Conservation (phyloP, 2,888 invertebrate species). For the Thereva unica region DNA sequence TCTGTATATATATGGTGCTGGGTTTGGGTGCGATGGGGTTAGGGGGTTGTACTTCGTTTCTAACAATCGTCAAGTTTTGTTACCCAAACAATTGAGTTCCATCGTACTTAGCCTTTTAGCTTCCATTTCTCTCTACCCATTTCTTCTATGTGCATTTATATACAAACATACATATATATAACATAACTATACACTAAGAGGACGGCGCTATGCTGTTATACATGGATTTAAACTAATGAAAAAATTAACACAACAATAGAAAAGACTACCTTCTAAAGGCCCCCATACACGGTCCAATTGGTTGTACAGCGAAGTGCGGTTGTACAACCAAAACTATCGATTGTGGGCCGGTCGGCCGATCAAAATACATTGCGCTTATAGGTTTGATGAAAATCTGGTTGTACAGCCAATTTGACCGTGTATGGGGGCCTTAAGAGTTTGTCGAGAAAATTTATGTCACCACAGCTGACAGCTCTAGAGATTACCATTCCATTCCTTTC, state of each 20-base stretch:
- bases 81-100: slow-evolving; percentile 28
- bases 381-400: too few species aligned
- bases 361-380: too few species aligned
- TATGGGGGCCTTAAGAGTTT: too few species aligned
- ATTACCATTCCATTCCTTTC: slow-evolving; percentile 29
- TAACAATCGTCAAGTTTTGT: slow-evolving; percentile 30
- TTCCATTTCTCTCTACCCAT: background rate
- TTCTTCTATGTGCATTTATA: slow-evolving; percentile 4
- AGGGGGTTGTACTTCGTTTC: background rate
- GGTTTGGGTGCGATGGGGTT: too few species aligned
- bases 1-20: too few species aligned
- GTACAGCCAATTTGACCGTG: too few species aligned
- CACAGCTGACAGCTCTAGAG: slow-evolving; percentile 31
- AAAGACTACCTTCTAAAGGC: slow-evolving; percentile 27
- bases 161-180: background rate
- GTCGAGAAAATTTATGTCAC: slow-evolving; percentile 34
- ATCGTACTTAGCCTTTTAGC: slow-evolving; percentile 23
- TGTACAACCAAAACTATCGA: too few species aligned
- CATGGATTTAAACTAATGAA: slow-evolving; percentile 31
- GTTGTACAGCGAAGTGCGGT: too few species aligned
- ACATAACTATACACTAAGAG: background rate
- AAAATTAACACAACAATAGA: slow-evolving; percentile 35
- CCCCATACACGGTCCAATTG: too few species aligned
- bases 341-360: too few species aligned
- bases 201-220: slow-evolving; percentile 4